Conservation (phyloP, 2,888 invertebrate genomes). For the Thysanoteuthis rhombus region DNA sequence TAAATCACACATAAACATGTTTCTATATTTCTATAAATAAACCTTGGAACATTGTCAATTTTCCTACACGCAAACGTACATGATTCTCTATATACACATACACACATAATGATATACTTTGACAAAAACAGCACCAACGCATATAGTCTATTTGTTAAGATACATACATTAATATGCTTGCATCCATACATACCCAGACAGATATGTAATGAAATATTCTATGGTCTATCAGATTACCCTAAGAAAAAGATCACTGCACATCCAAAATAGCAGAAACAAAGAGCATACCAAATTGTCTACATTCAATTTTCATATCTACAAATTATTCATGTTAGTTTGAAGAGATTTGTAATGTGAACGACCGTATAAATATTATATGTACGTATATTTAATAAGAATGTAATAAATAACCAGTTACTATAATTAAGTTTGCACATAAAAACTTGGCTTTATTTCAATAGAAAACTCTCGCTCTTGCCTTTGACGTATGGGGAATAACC, state of each 20-base stretch:
- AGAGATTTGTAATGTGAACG: background rate
- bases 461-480: background rate
- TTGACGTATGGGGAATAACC: conserved; percentile 12
- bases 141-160: background rate
- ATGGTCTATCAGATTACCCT: background rate
- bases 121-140: no score
- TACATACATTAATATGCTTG: background rate
- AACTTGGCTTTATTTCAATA: conserved; percentile 12
- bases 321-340: background rate
- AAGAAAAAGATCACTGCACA: background rate
- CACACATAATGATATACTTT: no score
- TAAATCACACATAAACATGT: no score
- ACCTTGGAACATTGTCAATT: no score
- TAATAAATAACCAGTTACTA: background rate
- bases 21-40: no score
- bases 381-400: background rate
- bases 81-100: no score
- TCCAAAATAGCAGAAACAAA: background rate
- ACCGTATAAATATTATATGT: background rate
- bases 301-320: background rate
- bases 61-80: no score
- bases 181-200: background rate
- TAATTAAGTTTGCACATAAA: background rate
- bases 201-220: background rate
- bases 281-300: background rate